phyloP scores from a whole-genome alignment of 2,797 vertebrate species.

The Chlorospingus semifuscus region DNA sequence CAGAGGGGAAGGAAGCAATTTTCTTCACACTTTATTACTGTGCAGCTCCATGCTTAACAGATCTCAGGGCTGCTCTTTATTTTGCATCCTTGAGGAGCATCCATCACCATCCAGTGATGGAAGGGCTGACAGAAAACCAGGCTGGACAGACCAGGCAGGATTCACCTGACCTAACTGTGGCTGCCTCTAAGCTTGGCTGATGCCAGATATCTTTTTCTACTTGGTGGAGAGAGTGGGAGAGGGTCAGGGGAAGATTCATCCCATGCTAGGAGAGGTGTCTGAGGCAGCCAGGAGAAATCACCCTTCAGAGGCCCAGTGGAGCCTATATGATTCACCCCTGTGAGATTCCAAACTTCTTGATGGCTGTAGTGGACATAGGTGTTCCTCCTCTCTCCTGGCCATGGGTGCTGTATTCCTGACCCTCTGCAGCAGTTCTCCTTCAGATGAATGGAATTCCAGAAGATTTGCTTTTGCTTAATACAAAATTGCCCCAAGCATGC shows the following conservation, averaged over 20 bases:
- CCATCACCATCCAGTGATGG: neutral
- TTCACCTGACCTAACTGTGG: neutral
- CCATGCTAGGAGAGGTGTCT: neutral
- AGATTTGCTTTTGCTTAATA: neutral
- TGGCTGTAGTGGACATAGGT: neutral
- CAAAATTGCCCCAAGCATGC: neutral
- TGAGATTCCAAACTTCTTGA: neutral
- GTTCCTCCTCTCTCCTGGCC: neutral
- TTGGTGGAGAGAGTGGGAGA: neutral
- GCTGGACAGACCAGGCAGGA: neutral
- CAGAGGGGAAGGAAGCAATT: constrained; percentile 47
- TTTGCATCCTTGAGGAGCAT: neutral
- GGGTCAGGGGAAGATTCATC: neutral
- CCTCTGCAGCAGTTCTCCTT: neutral
- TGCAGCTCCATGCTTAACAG: neutral
- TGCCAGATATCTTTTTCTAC: neutral
- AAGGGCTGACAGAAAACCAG: neutral
- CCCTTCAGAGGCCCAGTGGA: accelerated
- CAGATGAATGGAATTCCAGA: neutral
- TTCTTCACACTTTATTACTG: constrained; percentile 45
- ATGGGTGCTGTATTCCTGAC: neutral
- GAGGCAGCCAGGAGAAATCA: neutral
- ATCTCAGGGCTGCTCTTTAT: neutral
- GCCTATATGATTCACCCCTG: accelerated
- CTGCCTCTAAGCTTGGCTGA: neutral